Evolutionary conservation across 2,113 vertebrate species (phyloP), one percentile per base, ranked within the genome.

Genomic region (Triplophysa dalaica): DNA sequence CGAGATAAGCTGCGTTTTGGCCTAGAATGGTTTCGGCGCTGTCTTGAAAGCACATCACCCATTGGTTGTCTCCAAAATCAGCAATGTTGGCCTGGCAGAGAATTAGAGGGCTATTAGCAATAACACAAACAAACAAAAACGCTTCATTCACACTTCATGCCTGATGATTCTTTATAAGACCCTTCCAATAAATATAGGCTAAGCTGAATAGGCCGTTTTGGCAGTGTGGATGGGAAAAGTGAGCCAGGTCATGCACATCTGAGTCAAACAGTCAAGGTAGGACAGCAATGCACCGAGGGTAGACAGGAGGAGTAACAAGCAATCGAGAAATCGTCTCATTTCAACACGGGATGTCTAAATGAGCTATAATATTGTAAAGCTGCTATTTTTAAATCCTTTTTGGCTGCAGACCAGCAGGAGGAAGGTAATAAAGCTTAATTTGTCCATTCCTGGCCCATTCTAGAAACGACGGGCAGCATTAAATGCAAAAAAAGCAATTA

Each of bases 31-130:
- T 88, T 89, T 99, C 98, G 1, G 96, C 96, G 45, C 92, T 88
- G 41, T 99, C 96, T 87, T 99, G 98, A 92, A 99, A 99, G 87
- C 97, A 98, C 5, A 95, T 98, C 85, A 99, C 92, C 98, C 98
- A 98, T 89, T 98, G 96, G 86, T 98, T 98, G 77, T 98, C 96
- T 0, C 92, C 90, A 69, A 94, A 94, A 87, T 99, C 98, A 9
- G 96, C 95, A 85, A 98, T 92, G 88, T 98, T 99, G 78, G 92
- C 94, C 97, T 99, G 89, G 72, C 66, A 1, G 45, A 26, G 72
- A 33, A 67, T 41, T 16, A 64, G 12, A 70, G 8, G 13, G 54
- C 33, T 65, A 21, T 60, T 45, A 38, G 24, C 8, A 48, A 21
- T 19, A 21, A 60, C 43, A 70, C 17, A 16, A 75, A 64, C 33